phyloP scores from a whole-genome alignment of 2,113 vertebrate species.

The Leuciscus idus region DNA sequence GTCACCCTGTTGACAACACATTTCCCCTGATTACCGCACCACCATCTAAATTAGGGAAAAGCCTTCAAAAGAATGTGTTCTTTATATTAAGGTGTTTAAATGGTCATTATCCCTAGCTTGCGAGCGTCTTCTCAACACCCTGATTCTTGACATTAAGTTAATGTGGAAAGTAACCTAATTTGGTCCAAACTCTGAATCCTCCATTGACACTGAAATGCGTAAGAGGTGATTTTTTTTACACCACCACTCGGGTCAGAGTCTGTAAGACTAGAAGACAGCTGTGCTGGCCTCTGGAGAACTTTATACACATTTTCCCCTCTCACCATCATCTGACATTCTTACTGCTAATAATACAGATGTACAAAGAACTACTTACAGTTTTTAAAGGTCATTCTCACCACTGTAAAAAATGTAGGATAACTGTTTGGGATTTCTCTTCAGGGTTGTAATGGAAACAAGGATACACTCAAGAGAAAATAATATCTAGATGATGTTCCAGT shows the following conservation, averaged over 20 bases:
- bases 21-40: neutral
- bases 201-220: conserved; percentile 33
- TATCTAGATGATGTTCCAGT: neutral
- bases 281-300: conserved; percentile 14
- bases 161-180: conserved; percentile 53
- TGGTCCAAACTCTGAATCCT: conserved; percentile 43
- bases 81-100: neutral
- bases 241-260: conserved; percentile 6
- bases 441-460: neutral
- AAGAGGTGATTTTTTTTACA: conserved; percentile 23
- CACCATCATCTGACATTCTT: conserved; percentile 3
- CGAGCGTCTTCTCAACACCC: neutral
- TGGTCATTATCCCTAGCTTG: neutral
- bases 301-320: conserved; percentile 29
- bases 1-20: neutral
- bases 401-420: neutral
- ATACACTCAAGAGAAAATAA: neutral
- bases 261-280: neutral
- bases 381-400: neutral
- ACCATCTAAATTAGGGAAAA: neutral
- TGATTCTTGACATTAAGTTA: conserved; percentile 14
- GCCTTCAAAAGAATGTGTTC: neutral
- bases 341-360: neutral
- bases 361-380: neutral
- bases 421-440: neutral